Evolutionary conservation across 2,797 vertebrate species (phyloP).

Genomic region (Octomys mimax): DNA sequence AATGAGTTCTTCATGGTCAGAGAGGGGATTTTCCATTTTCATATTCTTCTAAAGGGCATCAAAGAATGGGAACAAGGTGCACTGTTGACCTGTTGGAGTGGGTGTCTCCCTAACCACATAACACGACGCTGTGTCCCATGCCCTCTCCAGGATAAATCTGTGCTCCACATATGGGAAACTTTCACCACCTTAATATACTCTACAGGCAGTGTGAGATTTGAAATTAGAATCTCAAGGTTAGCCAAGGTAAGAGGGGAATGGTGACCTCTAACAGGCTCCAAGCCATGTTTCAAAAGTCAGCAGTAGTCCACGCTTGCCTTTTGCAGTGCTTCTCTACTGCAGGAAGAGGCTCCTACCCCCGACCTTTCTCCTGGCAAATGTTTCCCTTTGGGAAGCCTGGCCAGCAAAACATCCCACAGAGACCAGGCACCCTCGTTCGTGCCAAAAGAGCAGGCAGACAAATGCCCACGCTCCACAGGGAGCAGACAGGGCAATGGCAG

Average conservation of each 20-base stretch:
- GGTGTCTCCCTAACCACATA: neutral
- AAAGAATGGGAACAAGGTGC: neutral
- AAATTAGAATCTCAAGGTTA: neutral
- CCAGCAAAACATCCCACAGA: neutral
- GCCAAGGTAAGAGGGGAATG: neutral
- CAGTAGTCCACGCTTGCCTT: neutral
- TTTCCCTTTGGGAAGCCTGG: slow-evolving; percentile 20
- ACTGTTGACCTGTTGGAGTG: rapidly evolving
- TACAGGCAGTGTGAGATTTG: neutral
- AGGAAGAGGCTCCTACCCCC: neutral
- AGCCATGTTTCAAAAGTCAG: neutral
- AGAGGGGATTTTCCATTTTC: neutral
- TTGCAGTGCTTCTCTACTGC: neutral
- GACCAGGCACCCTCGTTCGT: neutral
- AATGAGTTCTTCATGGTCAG: neutral
- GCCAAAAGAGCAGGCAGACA: neutral
- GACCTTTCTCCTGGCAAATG: neutral
- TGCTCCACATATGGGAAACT: neutral
- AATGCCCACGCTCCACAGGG: neutral
- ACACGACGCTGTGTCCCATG: rapidly evolving
- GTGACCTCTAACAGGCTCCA: neutral
- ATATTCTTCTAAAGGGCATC: neutral
- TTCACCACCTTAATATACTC: neutral
- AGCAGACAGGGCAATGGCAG: slow-evolving; percentile 23
- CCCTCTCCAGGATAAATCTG: neutral